Evolutionary conservation across 2,113 vertebrate genomes (phyloP), one percentile per base, ranked within the genome.

Genomic region (Hippocampus zosterae): DNA sequence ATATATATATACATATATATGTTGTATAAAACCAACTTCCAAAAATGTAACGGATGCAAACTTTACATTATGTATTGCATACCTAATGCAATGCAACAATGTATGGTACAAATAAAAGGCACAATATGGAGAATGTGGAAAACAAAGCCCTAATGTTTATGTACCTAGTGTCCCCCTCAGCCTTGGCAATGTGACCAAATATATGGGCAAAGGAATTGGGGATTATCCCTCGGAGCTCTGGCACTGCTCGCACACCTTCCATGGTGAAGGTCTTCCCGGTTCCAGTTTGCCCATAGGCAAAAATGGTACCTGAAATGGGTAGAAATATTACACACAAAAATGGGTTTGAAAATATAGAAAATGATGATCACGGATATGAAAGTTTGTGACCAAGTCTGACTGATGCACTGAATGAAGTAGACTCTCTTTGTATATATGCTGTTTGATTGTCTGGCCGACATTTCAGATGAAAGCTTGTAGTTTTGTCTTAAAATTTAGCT

Each of bases 221-320:
- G 71, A 98, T 99, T 79, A 98, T 98, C 69, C 97, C 97, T 90
- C 97, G 87, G 59, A 99, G 96, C 74, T 98, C 97, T 69, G 97
- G 97, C 75, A 98, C 95, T n/a, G 95, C 95, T 81, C 96, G 92
- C 62, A 98, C 94, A 3, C 97, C 97, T 89, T 98, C 97, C 97
- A 99, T 99, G 57, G 97, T 99, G 84, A 98, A 99, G 0, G 97
- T 99, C 90, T 99, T 99, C 53, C 97, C 97, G 68, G 97, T 99
- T 81, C 97, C 97, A 62, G 97, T 99, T 86, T 99, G 97, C n/a
- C 97, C 97, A 80, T 99, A 99, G 44, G 97, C 97, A 91, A 99
- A 99, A 87, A 99, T 98, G 67, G 97, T 99, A 56, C 97, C 97
- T 99, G 77, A 41, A 91, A 84, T 67, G 41, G 13, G 73, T 7